Evolutionary conservation across 2,113 vertebrate genomes (phyloP).

Genomic region (Coptodon rendalli): DNA sequence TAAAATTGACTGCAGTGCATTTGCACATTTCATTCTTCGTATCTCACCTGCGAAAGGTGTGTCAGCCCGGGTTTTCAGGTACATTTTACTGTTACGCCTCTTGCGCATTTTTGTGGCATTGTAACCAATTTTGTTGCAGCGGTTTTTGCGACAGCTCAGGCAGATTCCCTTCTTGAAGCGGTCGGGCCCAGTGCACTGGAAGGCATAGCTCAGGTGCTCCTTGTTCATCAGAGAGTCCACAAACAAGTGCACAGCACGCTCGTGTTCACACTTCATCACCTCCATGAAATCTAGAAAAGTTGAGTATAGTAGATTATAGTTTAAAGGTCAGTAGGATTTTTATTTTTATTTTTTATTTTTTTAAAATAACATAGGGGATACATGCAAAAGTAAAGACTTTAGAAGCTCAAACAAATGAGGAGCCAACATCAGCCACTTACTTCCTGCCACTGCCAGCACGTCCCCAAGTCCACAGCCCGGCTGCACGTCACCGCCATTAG

Average conservation of each 20-base stretch:
- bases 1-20: background rate
- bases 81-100: slow-evolving; percentile 91
- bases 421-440: slow-evolving; percentile 70
- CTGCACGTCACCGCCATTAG: slow-evolving; percentile 91
- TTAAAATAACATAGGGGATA: background rate
- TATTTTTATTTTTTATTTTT: fast-evolving
- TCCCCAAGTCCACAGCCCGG: slow-evolving; percentile 85
- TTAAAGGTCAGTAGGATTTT: background rate
- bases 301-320: background rate
- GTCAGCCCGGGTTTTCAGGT: slow-evolving; percentile 88
- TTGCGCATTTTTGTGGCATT: slow-evolving; percentile 80
- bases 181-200: slow-evolving; percentile 82
- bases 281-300: slow-evolving; percentile 78
- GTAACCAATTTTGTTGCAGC: slow-evolving; percentile 92
- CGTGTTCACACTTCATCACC: slow-evolving; percentile 88
- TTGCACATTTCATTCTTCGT: background rate
- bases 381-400: background rate
- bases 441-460: slow-evolving; percentile 79
- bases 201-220: slow-evolving; percentile 89
- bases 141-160: slow-evolving; percentile 94
- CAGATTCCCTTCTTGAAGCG: slow-evolving; percentile 97
- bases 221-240: slow-evolving; percentile 91
- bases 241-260: slow-evolving; percentile 89
- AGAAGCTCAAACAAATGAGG: background rate
- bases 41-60: slow-evolving; percentile 88